Conservation (phyloP, 2,113 vertebrate genomes). For the Cavia aperea region DNA sequence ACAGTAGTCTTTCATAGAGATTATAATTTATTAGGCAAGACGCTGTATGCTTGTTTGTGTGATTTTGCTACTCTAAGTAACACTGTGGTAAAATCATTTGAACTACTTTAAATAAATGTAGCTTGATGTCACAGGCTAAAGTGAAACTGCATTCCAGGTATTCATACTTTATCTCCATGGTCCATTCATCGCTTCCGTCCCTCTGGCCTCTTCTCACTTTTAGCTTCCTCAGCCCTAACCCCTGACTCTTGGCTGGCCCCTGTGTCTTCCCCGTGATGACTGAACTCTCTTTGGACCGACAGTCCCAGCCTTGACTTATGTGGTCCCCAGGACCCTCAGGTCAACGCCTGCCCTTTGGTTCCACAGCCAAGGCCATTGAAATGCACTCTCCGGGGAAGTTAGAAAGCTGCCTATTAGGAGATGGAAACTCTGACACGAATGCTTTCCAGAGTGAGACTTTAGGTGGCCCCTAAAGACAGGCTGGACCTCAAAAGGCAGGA, state of each 20-base stretch:
- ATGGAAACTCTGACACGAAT: conserved; percentile 13
- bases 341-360: not conserved
- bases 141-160: not conserved
- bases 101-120: not conserved
- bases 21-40: not conserved
- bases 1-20: not conserved
- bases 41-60: not conserved
- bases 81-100: not conserved
- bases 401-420: not conserved
- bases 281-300: not conserved
- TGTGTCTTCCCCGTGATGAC: not conserved
- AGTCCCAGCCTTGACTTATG: not conserved
- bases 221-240: not conserved
- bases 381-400: not conserved
- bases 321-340: not conserved
- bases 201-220: not conserved
- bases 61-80: not conserved
- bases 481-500: conserved; percentile 32
- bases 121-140: not conserved
- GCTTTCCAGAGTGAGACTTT: not conserved
- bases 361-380: not conserved
- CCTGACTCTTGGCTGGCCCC: not conserved
- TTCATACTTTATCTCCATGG: not conserved
- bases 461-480: conserved; percentile 16
- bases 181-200: not conserved